Evolutionary conservation across 2,888 invertebrate genomes (phyloP), one percentile per base, ranked within the genome.

Genomic region (Ceramica pisi): DNA sequence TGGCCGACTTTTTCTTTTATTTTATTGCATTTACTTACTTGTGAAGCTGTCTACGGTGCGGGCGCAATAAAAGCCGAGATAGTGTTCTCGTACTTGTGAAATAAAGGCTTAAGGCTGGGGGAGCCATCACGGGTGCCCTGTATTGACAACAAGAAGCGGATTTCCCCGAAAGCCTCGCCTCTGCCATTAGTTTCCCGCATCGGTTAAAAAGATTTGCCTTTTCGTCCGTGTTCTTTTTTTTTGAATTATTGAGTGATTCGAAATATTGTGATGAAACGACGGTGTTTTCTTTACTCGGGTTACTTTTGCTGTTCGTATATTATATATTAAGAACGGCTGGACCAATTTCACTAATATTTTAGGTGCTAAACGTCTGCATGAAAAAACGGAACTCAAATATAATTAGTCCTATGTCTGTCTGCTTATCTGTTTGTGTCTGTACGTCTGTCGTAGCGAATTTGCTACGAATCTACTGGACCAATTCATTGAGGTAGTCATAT

Each of bases 111-210:
- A 95, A 92, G 55, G 55, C 92, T 89, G 92, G 89, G 94, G 92
- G 92, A 94, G 92, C 92, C 95, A 94, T 95, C 95, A 94, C 92
- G 90, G 94, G 92, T 91, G 93, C 94, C 92, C 91, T 92, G 95
- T 96, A 95, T 95, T 95, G 95, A 96, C 95, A 96, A 96, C 95
- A 94, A 94, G 94, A 94, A 95, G 94, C 94, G 95, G 95, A 95
- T 96, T 95, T 95, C 89, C 89, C 89, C 92, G 92, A 95, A 95
- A 95, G 94, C 95, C 93, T 93, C 95, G 95, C 95, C 95, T 95
- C 90, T 90, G 94, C 95, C 95, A 96, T 96, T 96, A 96, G 95
- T 95, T 96, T 94, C 93, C 92, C 95, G 94, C 94, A 91, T 94
- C 92, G 94, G 94, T 95, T 95, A 95, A 95, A 95, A 95, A 95